Evolutionary conservation across 2,888 invertebrate genomes (phyloP), one percentile per base, ranked within the genome.

Genomic region (Meteorus colon): DNA sequence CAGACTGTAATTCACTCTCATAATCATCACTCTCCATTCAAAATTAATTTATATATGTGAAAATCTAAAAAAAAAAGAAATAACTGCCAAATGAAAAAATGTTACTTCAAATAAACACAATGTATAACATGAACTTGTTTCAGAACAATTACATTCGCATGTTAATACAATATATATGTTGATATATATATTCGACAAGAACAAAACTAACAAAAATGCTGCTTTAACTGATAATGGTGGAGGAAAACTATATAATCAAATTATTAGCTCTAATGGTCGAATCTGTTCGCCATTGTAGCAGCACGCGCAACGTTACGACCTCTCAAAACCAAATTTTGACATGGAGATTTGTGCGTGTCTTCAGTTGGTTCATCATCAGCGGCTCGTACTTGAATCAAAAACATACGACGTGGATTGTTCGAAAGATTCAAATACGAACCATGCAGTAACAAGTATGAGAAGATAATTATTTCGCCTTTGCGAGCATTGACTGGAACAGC

Each of bases 361-460:
- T 89, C 89, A 0, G 88, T 73, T 0, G 92, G 91, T 41, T 88
- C 89, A 79, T 93, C 93, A 19, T 92, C 91, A 0, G 92, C 92
- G 0, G 91, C 89, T 77, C 91, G 90, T 34, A 92, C 81, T 88
- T 93, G 91, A 0, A 91, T 86, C 4, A 93, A 89, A 77, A 92
- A 90, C 92, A 93, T 93, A 10, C 92, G 88, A 0, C 92, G 89
- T 0, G 90, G 85, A 19, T 89, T 84, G 1, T 81, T 80, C 0
- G 92, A 92, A 5, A 84, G 79, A 85, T 93, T 93, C 24, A 90
- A 82, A 8, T 92, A 91, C 66, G 92, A 92, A 60, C 93, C 93
- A 81, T 93, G 92, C 34, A 93, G 86, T 51, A 92, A 87, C 8
- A 93, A 88, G 82, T 93, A 93, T 0, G 92, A 92, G 85, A 93